Conservation (phyloP, 2,113 vertebrate species). For the Artemisiospiza belli region DNA sequence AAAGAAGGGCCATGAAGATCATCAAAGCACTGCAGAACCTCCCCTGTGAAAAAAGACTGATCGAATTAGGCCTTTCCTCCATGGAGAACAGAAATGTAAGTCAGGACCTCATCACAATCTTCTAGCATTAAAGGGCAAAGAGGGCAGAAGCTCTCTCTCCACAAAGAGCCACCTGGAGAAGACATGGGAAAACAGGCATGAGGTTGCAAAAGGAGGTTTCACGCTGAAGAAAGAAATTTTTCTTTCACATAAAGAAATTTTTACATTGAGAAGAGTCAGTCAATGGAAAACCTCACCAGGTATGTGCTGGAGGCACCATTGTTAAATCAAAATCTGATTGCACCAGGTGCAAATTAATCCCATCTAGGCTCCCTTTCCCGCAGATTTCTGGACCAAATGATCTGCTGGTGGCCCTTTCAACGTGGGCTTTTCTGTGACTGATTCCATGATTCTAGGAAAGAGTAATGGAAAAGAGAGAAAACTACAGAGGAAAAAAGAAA, state of each 20-base stretch:
- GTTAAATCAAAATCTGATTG: neutral
- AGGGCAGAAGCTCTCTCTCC: neutral
- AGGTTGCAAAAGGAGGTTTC: neutral
- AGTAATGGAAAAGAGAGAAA: neutral
- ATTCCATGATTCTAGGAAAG: neutral
- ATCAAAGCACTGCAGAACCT: neutral
- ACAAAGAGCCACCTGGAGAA: neutral
- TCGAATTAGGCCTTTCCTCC: neutral
- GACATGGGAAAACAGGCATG: neutral
- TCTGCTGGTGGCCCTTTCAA: neutral
- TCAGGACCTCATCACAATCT: neutral
- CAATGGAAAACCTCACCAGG: neutral
- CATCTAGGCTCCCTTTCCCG: neutral
- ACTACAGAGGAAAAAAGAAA: neutral
- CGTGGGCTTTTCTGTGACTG: neutral
- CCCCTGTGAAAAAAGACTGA: neutral
- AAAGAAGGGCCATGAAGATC: neutral
- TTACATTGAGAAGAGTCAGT: neutral
- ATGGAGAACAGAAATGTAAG: neutral
- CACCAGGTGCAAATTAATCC: neutral
- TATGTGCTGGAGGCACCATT: neutral
- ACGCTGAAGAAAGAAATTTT: neutral
- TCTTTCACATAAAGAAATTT: neutral
- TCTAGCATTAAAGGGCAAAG: neutral
- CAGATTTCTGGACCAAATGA: neutral